Evolutionary conservation across 2,888 invertebrate species (phyloP).

Genomic region (Pristionchus exspectatus): DNA sequence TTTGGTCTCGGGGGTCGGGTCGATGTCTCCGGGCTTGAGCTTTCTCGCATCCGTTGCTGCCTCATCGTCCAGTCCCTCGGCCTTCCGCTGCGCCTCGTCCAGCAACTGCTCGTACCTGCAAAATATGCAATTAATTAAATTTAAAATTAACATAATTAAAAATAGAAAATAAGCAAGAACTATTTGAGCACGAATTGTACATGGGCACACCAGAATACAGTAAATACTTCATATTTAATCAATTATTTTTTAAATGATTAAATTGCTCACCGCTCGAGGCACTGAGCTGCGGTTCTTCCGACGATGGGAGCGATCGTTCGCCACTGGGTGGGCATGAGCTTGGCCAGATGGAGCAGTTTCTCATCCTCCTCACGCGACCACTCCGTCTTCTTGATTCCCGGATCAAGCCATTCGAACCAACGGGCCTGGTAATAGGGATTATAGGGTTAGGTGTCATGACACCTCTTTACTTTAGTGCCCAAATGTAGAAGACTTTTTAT

Average conservation of each 20-base stretch:
- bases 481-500: too few species aligned
- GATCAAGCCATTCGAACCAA: slow-evolving; percentile 95
- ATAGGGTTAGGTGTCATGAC: not conserved
- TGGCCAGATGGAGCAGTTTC: slow-evolving; percentile 91
- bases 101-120: slow-evolving; percentile 76
- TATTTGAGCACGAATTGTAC: not conserved
- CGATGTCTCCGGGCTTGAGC: slow-evolving; percentile 98
- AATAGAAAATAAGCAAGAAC: not conserved
- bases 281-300: slow-evolving; percentile 98
- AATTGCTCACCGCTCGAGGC: slow-evolving; percentile 90
- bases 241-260: not conserved
- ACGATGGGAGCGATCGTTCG: slow-evolving; percentile 99
- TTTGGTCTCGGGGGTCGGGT: slow-evolving; percentile 99
- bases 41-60: slow-evolving; percentile 92
- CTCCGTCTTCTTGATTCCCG: slow-evolving; percentile 99
- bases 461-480: too few species aligned
- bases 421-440: slow-evolving; percentile 69
- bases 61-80: slow-evolving; percentile 85
- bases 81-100: slow-evolving; percentile 95
- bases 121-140: slow-evolving; percentile 37
- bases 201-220: too few species aligned
- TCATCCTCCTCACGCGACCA: slow-evolving; percentile 99
- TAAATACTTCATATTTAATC: too few species aligned
- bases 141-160: not conserved
- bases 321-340: slow-evolving; percentile 99